These are phyloP conservation scores for Conomelus anceps DNA, from an alignment of 2,888 invertebrate species.

Conservation along the genomic window DNA sequence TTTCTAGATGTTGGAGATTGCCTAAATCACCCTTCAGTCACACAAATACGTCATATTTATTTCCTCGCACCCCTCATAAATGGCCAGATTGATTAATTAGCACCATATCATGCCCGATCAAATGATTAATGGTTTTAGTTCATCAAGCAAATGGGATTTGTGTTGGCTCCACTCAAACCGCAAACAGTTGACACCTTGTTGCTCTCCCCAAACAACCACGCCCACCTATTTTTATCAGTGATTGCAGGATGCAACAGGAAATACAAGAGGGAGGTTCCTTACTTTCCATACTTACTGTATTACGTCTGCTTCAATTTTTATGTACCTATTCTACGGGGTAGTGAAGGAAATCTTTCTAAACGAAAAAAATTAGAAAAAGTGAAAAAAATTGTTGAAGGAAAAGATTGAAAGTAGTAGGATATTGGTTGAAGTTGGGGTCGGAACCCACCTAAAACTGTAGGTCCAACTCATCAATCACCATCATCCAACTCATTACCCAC, in stretches of 20 bases:
- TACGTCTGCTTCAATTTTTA: too few relatives aligned
- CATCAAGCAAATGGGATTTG: neutral
- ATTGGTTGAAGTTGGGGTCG: too few relatives aligned
- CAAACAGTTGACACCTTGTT: neutral
- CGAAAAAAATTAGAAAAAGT: too few relatives aligned
- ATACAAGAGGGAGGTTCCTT: too few relatives aligned
- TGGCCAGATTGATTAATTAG: neutral
- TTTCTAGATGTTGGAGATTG: neutral
- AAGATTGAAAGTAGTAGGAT: too few relatives aligned
- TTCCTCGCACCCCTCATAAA: neutral
- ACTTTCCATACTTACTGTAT: too few relatives aligned
- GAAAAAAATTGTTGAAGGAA: too few relatives aligned
- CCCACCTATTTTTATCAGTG: neutral
- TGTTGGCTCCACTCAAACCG: neutral
- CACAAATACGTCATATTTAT: neutral
- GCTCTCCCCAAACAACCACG: neutral
- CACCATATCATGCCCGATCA: neutral
- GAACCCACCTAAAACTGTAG: too few relatives aligned
- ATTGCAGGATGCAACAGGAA: neutral
- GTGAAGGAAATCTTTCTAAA: too few relatives aligned
- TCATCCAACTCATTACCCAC: too few relatives aligned
- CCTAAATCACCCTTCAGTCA: neutral
- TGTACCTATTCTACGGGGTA: too few relatives aligned
- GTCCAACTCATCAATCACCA: too few relatives aligned
- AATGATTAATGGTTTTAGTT: neutral